These are phyloP conservation scores for Telenomus remus DNA, from an alignment of 1,140 invertebrate genomes.

Conservation along the genomic window DNA sequence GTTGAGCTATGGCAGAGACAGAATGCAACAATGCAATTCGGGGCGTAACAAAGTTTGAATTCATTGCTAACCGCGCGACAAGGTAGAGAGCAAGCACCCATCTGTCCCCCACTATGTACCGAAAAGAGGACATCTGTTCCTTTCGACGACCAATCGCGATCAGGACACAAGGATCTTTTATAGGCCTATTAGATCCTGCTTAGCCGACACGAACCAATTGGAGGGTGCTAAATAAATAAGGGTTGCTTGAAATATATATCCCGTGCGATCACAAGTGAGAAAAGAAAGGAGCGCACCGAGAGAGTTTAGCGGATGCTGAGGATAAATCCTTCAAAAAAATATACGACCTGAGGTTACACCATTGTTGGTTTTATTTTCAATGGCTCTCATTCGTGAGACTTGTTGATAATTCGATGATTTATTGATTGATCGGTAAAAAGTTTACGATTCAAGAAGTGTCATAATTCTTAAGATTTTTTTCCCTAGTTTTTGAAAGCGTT, in stretches of 20 bases:
- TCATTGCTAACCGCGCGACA: constrained; percentile 64
- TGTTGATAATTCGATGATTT: too few relatives aligned
- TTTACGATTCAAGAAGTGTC: too few relatives aligned
- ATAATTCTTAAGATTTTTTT: too few relatives aligned
- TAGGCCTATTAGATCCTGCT: constrained; percentile 75
- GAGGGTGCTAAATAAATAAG: constrained; percentile 76
- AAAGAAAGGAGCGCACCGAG: constrained; percentile 20
- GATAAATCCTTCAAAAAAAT: constrained; percentile 21
- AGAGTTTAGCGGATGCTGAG: constrained; percentile 11
- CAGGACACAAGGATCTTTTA: constrained; percentile 70
- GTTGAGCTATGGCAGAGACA: constrained; percentile 43
- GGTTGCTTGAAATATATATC: constrained; percentile 63
- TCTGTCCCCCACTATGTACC: constrained; percentile 65
- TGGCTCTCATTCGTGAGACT: too few relatives aligned
- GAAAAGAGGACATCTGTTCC: constrained; percentile 68
- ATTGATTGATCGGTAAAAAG: too few relatives aligned
- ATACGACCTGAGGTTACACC: constrained; percentile 2
- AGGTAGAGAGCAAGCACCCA: constrained; percentile 53
- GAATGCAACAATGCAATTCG: constrained; percentile 64
- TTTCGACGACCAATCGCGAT: constrained; percentile 65
- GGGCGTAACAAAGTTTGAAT: constrained; percentile 73
- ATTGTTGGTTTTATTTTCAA: constrained; percentile 7
- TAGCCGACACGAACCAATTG: constrained; percentile 72
- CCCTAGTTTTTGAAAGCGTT: not conserved
- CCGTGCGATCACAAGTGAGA: constrained; percentile 50